A percentile compares a stretch with the other conserved stretches of the same genome.
phyloP scores from a whole-genome alignment of 2,888 invertebrate species.

The Chymomyza fuscimana region DNA sequence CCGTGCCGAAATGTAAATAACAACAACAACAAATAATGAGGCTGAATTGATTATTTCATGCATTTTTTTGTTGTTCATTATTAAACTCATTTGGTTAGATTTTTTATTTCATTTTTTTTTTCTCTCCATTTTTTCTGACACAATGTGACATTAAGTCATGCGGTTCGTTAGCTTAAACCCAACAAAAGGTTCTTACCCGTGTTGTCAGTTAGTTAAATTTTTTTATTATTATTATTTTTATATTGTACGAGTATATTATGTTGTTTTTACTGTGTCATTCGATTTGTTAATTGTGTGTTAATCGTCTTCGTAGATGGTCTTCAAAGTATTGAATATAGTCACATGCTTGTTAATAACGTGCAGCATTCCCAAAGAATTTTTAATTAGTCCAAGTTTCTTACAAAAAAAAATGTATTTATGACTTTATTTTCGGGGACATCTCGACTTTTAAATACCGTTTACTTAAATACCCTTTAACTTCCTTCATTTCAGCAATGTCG shows the following conservation, averaged over 20 bases:
- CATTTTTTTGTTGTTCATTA: constrained; percentile 33
- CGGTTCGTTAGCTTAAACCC: constrained; percentile 54
- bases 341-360: background rate
- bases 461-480: too few relatives aligned
- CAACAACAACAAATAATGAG: constrained; percentile 33
- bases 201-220: constrained; percentile 26
- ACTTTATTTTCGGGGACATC: background rate
- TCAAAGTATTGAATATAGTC: background rate
- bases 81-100: constrained; percentile 27
- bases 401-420: too few relatives aligned
- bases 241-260: background rate
- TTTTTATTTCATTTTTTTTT: background rate
- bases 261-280: constrained; percentile 14
- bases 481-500: too few relatives aligned
- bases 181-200: constrained; percentile 34
- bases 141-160: constrained; percentile 52
- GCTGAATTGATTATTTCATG: constrained; percentile 47
- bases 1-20: background rate
- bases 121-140: background rate
- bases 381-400: background rate
- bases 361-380: background rate
- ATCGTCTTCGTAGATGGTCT: background rate
- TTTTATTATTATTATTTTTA: constrained; percentile 16
- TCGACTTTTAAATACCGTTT: too few relatives aligned
- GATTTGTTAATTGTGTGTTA: constrained; percentile 35